Conservation (phyloP, 2,113 vertebrate species). For the Strix aluco region DNA sequence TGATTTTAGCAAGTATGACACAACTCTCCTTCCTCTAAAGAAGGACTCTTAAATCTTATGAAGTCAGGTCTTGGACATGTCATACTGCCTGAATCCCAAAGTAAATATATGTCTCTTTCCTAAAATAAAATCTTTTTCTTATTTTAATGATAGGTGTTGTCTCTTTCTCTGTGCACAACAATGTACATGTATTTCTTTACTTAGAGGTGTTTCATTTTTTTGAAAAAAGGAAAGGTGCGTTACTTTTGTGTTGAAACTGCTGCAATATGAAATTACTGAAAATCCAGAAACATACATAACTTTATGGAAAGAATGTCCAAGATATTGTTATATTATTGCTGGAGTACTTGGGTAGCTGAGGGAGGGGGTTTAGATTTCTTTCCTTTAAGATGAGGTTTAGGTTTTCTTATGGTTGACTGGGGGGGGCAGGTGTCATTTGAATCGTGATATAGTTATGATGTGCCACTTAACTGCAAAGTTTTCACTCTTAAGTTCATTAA, state of each 20-base stretch:
- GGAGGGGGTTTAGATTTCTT: not conserved
- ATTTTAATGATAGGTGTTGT: not conserved
- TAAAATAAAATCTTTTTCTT: not conserved
- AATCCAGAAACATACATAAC: not conserved
- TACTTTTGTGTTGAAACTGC: not conserved
- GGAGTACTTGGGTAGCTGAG: not conserved
- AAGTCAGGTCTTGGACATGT: not conserved
- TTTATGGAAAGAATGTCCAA: not conserved
- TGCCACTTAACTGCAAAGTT: not conserved
- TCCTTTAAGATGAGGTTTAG: not conserved
- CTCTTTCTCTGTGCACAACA: not conserved
- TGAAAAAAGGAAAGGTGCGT: not conserved
- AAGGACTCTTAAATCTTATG: not conserved
- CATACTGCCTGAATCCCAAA: not conserved
- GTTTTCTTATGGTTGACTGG: not conserved
- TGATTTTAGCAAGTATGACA: not conserved
- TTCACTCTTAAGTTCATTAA: not conserved
- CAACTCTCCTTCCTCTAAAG: not conserved
- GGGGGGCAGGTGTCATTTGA: not conserved
- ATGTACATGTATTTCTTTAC: not conserved
- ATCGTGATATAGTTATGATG: not conserved
- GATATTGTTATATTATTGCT: not conserved
- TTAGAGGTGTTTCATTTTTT: not conserved
- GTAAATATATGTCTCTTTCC: not conserved
- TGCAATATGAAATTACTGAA: not conserved